Percentiles rank a stretch among this genome's conserved stretches.
Conservation (phyloP, 2,888 invertebrate genomes). For the Tetheella fluctuosa region DNA sequence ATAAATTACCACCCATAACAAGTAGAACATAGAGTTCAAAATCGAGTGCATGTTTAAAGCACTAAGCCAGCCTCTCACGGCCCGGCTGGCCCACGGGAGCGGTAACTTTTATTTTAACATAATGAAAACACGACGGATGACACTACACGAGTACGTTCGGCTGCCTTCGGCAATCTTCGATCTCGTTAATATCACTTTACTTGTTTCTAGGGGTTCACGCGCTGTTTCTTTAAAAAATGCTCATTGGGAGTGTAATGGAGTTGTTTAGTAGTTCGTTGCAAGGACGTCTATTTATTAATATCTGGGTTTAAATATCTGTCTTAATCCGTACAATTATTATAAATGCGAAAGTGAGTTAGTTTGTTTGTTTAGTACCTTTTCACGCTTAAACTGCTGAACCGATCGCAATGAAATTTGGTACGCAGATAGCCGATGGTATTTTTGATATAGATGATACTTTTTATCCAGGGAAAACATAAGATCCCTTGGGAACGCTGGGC, state of each 20-base stretch:
- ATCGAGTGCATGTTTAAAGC: background rate
- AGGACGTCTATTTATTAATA: background rate
- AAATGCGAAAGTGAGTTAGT: too few species aligned
- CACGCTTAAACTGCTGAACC: too few species aligned
- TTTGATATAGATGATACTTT: too few species aligned
- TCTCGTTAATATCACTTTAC: conserved; percentile 41
- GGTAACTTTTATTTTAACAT: conserved; percentile 43
- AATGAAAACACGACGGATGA: background rate
- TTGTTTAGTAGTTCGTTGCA: background rate
- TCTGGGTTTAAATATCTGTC: too few species aligned
- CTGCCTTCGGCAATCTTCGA: conserved; percentile 27
- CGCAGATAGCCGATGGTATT: too few species aligned
- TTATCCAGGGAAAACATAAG: too few species aligned
- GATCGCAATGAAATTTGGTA: too few species aligned
- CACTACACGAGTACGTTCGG: background rate
- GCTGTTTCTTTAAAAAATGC: conserved; percentile 9
- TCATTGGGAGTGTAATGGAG: background rate
- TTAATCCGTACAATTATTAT: too few species aligned
- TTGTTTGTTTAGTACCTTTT: too few species aligned
- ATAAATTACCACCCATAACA: background rate
- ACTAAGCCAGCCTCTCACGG: background rate
- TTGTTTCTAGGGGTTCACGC: conserved; percentile 28
- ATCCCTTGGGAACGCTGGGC: too few species aligned
- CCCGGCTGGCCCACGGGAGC: conserved; percentile 27
- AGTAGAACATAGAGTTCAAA: background rate